Base-by-base conservation (phyloP, 2,888 invertebrate genomes). In the Mactromeris polynyma region DNA sequence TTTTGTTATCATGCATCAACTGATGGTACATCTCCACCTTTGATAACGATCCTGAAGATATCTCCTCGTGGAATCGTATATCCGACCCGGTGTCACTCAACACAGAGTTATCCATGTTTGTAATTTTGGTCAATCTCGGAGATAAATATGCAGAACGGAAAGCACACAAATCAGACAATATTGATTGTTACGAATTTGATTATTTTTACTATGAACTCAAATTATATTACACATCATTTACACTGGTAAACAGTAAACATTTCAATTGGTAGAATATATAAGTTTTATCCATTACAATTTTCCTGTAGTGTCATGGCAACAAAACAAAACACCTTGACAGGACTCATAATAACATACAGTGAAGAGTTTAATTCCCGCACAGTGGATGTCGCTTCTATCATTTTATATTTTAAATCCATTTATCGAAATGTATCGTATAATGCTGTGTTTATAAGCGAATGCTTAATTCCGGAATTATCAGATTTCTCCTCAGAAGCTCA, bases 1-100 rank as follows among this genome's bases (percentile, higher is more conserved):
- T 83, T 69, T 92, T 92, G 51, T 92, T 92, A 89, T 92, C 92
- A 54, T 92, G 90, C 88, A 92, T 89, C 9, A 92, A 87, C 51
- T 89, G 85, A 80, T 92, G 92, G 40, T 92, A 92, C n/a, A 89
- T 80, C 54, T 92, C 92, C 17, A 92, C 89, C 78, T 89, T 81
- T 40, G 92, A 92, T n/a, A 89, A 73, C 17, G 92, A 88, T 9
- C 89, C 92, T 19, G 89, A 58, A 17, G 88, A 58, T n/a, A 92
- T 92, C n/a, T 92, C 90, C 26, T 92, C 90, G 64, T 92, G 92
- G 51, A 90, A 92, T 40, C 92, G 86, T 38, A 90, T 89, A 77
- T 92, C 92, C 19, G 92, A 90, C 6, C 92, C 92, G 0, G 92
- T 92, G 33, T 92, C 85, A 14, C 54, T 86, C 38, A 58, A 14